phyloP scores from a whole-genome alignment of 2,113 vertebrate species.

The Nerophis lumbriciformis region DNA sequence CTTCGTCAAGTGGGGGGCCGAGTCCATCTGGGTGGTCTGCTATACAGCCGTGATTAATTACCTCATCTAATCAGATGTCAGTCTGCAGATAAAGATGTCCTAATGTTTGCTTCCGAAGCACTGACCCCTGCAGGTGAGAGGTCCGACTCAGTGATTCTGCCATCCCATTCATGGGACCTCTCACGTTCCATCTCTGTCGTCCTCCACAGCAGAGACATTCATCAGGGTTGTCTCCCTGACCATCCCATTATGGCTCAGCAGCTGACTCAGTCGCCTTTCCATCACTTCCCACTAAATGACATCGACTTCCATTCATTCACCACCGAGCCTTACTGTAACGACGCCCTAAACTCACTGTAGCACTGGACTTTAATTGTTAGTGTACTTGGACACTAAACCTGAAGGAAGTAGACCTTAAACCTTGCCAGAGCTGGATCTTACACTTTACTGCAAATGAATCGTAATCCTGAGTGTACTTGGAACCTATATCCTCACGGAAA shows the following conservation, averaged over 20 bases:
- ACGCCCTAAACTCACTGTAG: neutral
- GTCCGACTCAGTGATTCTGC: neutral
- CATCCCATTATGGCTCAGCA: slow-evolving; percentile 7
- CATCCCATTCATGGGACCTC: neutral
- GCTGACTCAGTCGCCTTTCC: neutral
- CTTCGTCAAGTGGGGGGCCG: slow-evolving; percentile 29
- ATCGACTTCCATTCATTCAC: neutral
- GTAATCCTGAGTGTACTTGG: neutral
- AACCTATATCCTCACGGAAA: neutral
- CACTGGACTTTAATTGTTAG: too few relatives aligned
- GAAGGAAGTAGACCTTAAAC: neutral
- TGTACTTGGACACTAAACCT: neutral
- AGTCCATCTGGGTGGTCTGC: slow-evolving; percentile 41
- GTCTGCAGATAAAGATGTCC: neutral
- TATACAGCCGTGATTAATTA: slow-evolving; percentile 24
- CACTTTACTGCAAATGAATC: neutral
- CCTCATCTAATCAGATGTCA: slow-evolving; percentile 10
- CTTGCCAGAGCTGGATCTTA: neutral
- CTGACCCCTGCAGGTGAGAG: neutral
- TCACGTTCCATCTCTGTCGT: neutral
- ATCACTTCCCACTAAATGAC: neutral
- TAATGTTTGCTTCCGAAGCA: neutral
- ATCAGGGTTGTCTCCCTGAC: neutral
- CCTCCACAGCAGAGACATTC: neutral
- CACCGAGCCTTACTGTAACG: neutral